Evolutionary conservation across 2,888 invertebrate genomes (phyloP), one percentile per base, ranked within the genome.

Genomic region (Aleiodes leptofemur): DNA sequence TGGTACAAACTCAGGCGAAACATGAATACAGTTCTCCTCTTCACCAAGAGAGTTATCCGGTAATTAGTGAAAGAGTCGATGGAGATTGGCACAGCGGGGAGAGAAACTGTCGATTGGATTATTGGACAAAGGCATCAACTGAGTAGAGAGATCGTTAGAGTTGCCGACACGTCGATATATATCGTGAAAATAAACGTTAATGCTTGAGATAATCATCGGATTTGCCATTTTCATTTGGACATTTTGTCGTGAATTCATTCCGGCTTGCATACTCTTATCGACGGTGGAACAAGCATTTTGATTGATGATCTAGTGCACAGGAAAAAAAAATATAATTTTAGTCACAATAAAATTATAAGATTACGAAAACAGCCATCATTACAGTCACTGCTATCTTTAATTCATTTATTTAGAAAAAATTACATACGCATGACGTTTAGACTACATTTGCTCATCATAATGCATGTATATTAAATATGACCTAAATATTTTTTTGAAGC

Each of bases 21-120:
- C 72, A 70, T 61, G 43, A 64, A 64, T 64, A 48, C 64, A 64
- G 43, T 13, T 64, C 64, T 59, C 57, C 43, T 57, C 74, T 56
- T 53, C 64, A 29, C 48, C 56, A 34, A 76, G 78, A 43, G 83
- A 84, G 83, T 85, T 83, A 83, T 83, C 83, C 83, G 80, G 83
- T 86, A 86, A 85, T 86, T 86, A 85, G 86, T 82, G 81, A 82
- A 82, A 83, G 77, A 80, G 78, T 78, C 76, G 77, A 74, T 56
- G 55, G 77, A 76, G 72, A 78, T 72, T 75, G 64, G 43, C 43
- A 43, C 43, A 43, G 43, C 69, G 43, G 73, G 69, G 72, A 74
- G 80, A 72, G 77, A 78, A 76, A 74, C 76, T 76, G 74, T 70
- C 73, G 72, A 69, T 73, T 72, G 73, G 69, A 74, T 74, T 74